Conservation (phyloP, 1,140 invertebrate genomes). For the Drosophila willistoni region DNA sequence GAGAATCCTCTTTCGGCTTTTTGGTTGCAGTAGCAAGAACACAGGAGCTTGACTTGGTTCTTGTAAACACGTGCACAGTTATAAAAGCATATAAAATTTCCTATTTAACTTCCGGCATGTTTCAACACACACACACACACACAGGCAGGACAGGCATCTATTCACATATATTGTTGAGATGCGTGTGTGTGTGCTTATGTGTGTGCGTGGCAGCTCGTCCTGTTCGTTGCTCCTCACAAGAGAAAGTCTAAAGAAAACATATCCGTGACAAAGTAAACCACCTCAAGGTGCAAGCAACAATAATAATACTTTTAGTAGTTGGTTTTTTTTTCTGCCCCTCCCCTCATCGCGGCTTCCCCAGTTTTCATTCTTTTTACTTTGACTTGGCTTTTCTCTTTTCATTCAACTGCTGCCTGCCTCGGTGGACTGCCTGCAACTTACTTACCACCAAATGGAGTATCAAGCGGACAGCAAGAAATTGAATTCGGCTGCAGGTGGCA, state of each 20-base stretch:
- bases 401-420: not conserved
- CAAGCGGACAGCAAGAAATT: conserved; percentile 61
- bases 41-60: conserved; percentile 35
- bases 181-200: conserved; percentile 1
- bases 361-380: conserved; percentile 12
- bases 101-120: conserved; percentile 79
- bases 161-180: not conserved
- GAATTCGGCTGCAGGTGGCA: conserved; percentile 68
- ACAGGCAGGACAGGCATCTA: not conserved
- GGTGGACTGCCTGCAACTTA: conserved; percentile 47
- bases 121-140: conserved; percentile 37
- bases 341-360: not conserved
- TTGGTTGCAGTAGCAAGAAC: conserved; percentile 32
- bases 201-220: conserved; percentile 37
- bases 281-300: conserved; percentile 75
- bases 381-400: conserved; percentile 21
- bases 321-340: conserved; percentile 40
- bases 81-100: conserved; percentile 82
- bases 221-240: conserved; percentile 24
- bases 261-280: conserved; percentile 80
- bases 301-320: conserved; percentile 73
- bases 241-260: conserved; percentile 76
- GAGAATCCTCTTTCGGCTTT: conserved; percentile 23
- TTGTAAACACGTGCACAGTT: conserved; percentile 77
- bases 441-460: conserved; percentile 57